Evolutionary conservation across 2,888 invertebrate genomes (phyloP), one percentile per base, ranked within the genome.

Genomic region (Sesia bembeciformis): DNA sequence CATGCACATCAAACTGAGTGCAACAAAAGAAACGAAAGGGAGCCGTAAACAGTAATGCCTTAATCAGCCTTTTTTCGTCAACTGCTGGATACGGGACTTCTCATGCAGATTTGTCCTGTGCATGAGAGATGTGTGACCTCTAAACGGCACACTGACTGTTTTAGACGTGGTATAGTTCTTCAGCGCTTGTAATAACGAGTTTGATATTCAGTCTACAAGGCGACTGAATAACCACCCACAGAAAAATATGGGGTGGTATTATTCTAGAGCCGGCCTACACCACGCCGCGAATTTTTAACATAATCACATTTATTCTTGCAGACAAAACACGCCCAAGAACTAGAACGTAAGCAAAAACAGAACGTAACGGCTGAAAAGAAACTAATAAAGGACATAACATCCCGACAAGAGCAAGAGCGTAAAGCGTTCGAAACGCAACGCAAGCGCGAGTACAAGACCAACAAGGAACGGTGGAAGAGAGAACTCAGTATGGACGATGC

Each of bases 401-500:
- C 93, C 66, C 92, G 96, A 65, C 98, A 99, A 75, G 97, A 98
- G 64, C 93, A 94, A 64, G 98, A 99, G 76, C 92, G 96, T 61
- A 98, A 98, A 68, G 94, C 94, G 60, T 97, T 97, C 80, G 96
- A 96, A 77, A 91, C 95, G 65, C 96, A 96, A 78, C 97, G 98
- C 88, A 97, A 98, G 90, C 96, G 96, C 82, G 98, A 99, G 87
- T 99, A 99, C 90, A 96, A 96, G 90, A 95, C 95, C 53, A 98
- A 96, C 81, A 99, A 98, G 88, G 99, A 99, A 77, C 90, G 97
- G 67, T 97, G 98, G 95, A 99, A 98, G 93, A 93, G 95, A 68
- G 97, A 97, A 76, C 91, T 97, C 62, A 96, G 96, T 52, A 94
- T 96, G 91, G 97, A 97, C 78, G 97, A 97, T 81, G 94, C 96